Base-by-base conservation (phyloP, 1,140 invertebrate species). In the Diabrotica virgifera region DNA sequence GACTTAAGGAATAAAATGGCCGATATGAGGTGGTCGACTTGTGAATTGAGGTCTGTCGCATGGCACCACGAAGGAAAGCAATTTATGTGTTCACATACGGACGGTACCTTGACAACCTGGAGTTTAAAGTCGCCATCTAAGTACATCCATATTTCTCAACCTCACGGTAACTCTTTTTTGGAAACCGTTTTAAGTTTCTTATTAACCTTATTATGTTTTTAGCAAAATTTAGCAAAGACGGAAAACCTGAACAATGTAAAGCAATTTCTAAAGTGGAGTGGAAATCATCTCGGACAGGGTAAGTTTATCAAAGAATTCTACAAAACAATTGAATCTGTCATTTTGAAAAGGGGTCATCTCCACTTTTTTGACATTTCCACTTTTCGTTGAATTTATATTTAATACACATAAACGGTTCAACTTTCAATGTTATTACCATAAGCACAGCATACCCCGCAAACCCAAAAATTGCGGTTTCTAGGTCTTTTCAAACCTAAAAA, bases 31-130 rank as follows among this genome's bases (percentile, higher is more conserved):
- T 93, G 87, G 81, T 86, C 94, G 80, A 86, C 88, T 5, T 74
- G 84, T 12, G 92, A 96, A 77, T 83, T 98, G 59, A 86, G 89
- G 75, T 95, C 93, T 62, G 88, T 96, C 74, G 87, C 90, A 62
- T 99, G 97, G 97, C 95, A 98, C 80, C 89, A 95, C 80, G 97
- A 99, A 80, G 97, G 97, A 63, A 96, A 97, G 83, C 94, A 96
- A 82, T 97, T 99, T 79, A 95, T 99, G 89, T 95, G 92, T 70
- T 93, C 93, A 72, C 96, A 99, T 80, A 88, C 87, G 9, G 96
- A 99, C 83, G 97, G 97, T 55, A 95, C 93, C 52, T 85, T 99
- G 52, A 90, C 90, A 61, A 97, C 94, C 36, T 99, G 96, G 96
- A 90, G 87, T 72, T 82, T 91, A 11, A 87, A 90, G 73, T 85